Evolutionary conservation across 2,888 invertebrate genomes (phyloP).

Genomic region (Drosophila nigritarsus): DNA sequence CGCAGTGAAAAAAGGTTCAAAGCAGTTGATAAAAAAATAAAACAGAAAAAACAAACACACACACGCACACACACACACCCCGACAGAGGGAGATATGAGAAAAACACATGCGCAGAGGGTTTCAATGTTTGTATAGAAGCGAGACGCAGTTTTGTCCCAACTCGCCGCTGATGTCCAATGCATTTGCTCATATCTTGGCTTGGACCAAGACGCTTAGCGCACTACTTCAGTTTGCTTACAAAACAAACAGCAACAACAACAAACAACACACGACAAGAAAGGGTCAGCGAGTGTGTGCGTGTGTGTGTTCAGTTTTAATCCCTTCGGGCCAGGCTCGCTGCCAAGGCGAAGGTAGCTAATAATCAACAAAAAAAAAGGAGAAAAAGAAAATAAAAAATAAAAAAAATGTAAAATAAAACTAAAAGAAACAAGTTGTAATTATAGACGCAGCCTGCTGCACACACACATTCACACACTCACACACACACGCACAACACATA

Average conservation of each 20-base stretch:
- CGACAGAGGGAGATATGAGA: slow-evolving; percentile 28
- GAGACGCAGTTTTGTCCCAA: slow-evolving; percentile 55
- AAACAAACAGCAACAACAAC: slow-evolving; percentile 60
- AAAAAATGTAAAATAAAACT: slow-evolving; percentile 31
- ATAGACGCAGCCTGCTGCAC: slow-evolving; percentile 35
- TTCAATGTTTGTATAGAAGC: slow-evolving; percentile 77
- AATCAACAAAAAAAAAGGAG: slow-evolving; percentile 55
- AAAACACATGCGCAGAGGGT: slow-evolving; percentile 61
- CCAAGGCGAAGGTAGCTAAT: slow-evolving; percentile 67
- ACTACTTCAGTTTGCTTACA: slow-evolving; percentile 77
- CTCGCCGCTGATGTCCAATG: slow-evolving; percentile 17
- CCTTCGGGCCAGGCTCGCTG: slow-evolving; percentile 60
- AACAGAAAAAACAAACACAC: slow-evolving; percentile 51
- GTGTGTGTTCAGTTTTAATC: slow-evolving; percentile 57
- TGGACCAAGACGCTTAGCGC: slow-evolving; percentile 50
- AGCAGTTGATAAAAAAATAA: slow-evolving; percentile 70
- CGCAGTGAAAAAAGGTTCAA: slow-evolving; percentile 65
- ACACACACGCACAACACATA: slow-evolving; percentile 11
- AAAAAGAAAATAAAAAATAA: slow-evolving; percentile 10
- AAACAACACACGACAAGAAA: slow-evolving; percentile 43
- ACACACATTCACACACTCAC: slow-evolving; percentile 2
- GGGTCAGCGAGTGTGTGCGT: slow-evolving; percentile 38
- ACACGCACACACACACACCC: slow-evolving; percentile 31
- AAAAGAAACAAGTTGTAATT: slow-evolving; percentile 54
- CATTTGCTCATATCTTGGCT: slow-evolving; percentile 56